These are phyloP conservation scores for Pasiphila rectangulata DNA, from an alignment of 2,888 invertebrate genomes.

Conservation along the genomic window DNA sequence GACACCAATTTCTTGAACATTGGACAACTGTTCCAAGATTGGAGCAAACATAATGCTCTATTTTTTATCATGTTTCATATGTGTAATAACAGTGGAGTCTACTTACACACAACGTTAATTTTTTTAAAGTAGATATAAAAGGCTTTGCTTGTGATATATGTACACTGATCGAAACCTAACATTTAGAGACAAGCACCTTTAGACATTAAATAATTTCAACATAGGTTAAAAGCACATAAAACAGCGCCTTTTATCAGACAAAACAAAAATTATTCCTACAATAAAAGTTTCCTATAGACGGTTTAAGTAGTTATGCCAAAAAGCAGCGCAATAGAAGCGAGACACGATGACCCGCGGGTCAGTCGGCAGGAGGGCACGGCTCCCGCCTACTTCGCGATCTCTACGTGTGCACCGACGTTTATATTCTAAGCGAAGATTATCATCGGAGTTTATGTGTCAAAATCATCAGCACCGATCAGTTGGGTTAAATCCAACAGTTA, in stretches of 20 bases:
- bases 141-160: no score
- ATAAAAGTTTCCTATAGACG: slow-evolving; percentile 36
- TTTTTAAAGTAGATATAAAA: no score
- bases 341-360: slow-evolving; percentile 57
- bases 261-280: slow-evolving; percentile 28
- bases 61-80: no score
- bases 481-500: no score
- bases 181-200: no score
- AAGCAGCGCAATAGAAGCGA: slow-evolving; percentile 49
- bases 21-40: slow-evolving; percentile 56
- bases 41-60: slow-evolving; percentile 41
- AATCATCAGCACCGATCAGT: no score
- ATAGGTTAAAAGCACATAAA: slow-evolving; percentile 19
- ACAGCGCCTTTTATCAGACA: slow-evolving; percentile 18
- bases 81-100: no score
- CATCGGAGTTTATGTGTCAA: slow-evolving; percentile 39
- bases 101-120: no score
- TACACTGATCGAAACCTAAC: no score
- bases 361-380: slow-evolving; percentile 49
- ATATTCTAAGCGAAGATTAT: slow-evolving; percentile 43
- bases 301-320: slow-evolving; percentile 42
- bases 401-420: slow-evolving; percentile 45
- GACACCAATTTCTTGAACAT: slow-evolving; percentile 74
- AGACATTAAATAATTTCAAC: no score
- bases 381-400: slow-evolving; percentile 45